Conservation (phyloP, 2,113 vertebrate species). For the Microtus pennsylvanicus region DNA sequence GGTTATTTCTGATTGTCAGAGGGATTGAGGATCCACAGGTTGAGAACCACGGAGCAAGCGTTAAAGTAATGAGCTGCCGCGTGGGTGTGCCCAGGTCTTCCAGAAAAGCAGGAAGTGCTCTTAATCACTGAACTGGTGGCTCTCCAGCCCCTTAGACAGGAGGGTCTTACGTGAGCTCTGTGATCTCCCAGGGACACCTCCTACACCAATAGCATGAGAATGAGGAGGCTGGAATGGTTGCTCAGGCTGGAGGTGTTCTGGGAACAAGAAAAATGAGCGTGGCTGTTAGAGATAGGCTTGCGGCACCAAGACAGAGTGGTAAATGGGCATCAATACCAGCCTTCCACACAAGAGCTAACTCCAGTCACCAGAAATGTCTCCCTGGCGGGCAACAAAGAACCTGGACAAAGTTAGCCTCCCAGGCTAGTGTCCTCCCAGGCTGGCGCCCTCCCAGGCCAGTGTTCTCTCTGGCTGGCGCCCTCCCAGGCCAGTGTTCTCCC, state of each 20-base stretch:
- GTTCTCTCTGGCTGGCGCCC: fast-evolving
- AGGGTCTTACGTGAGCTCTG: background rate
- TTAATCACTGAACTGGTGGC: background rate
- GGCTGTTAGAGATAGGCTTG: background rate
- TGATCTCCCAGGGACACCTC: background rate
- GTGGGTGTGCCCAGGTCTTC: too few relatives aligned
- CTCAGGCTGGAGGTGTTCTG: background rate
- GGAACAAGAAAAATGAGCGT: background rate
- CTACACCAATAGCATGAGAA: background rate
- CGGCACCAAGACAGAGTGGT: background rate
- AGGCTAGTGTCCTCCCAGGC: fast-evolving
- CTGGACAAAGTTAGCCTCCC: background rate
- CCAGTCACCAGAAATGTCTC: background rate
- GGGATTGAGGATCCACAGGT: background rate
- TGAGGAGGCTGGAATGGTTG: background rate
- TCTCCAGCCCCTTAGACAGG: background rate
- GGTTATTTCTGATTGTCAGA: background rate
- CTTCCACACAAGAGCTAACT: background rate
- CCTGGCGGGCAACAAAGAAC: background rate
- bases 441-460: too few relatives aligned
- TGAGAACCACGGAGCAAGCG: background rate
- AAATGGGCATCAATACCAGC: background rate
- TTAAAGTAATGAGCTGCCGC: background rate
- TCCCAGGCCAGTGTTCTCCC: too few relatives aligned
- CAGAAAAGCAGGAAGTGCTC: background rate